A percentile compares a stretch with the other conserved stretches of the same genome.
Evolutionary conservation across 2,888 invertebrate species (phyloP).

Genomic region (Acronicta alni): DNA sequence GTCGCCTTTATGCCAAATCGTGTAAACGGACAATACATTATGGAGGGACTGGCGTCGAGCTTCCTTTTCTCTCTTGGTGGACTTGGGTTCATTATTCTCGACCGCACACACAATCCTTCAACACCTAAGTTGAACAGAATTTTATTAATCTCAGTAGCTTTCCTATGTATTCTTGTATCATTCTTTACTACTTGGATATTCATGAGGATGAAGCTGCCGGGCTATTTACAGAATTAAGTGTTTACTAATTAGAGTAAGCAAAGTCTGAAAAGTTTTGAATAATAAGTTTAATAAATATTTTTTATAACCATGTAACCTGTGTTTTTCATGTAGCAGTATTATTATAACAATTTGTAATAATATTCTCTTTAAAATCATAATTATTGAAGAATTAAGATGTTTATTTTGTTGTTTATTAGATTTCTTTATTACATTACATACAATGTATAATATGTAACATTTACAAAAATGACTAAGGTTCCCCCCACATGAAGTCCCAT

Average conservation of each 20-base stretch:
- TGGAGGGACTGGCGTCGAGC: conserved; percentile 99
- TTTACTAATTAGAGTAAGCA: conserved; percentile 55
- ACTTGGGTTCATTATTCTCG: conserved; percentile 98
- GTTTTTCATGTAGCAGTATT: conserved; percentile 9
- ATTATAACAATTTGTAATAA: not conserved
- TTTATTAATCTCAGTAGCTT: conserved; percentile 96
- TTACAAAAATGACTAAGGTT: too few species aligned
- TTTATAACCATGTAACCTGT: conserved; percentile 49
- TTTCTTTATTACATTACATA: too few species aligned
- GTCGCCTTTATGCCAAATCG: conserved; percentile 99
- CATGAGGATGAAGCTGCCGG: conserved; percentile 99
- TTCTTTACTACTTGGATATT: conserved; percentile 99
- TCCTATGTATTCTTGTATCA: conserved; percentile 97
- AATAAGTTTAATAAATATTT: conserved; percentile 78
- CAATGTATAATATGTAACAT: too few species aligned
- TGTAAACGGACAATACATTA: conserved; percentile 99
- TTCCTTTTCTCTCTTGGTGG: conserved; percentile 99
- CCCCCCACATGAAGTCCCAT: too few species aligned
- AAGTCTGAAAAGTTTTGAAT: conserved; percentile 60
- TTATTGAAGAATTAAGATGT: too few species aligned
- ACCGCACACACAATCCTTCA: conserved; percentile 97
- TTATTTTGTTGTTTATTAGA: too few species aligned
- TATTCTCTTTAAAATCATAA: not conserved
- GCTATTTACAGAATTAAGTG: conserved; percentile 91
- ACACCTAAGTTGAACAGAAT: conserved; percentile 97